Evolutionary conservation across 1,140 invertebrate genomes (phyloP).

Genomic region (Lepidurus couesii): DNA sequence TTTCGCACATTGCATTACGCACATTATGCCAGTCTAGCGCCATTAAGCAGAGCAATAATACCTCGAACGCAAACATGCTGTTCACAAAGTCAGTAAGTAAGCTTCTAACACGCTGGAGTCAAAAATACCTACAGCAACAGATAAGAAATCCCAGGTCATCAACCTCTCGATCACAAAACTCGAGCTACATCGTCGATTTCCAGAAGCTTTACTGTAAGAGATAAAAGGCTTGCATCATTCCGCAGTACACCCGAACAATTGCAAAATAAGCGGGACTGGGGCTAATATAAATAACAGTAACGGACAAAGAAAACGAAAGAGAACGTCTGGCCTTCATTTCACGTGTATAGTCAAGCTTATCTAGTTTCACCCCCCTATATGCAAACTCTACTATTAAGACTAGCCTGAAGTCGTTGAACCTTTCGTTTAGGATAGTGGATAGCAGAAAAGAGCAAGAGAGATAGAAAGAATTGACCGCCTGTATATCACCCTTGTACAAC

Average conservation of each 20-base stretch:
- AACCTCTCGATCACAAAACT: too few relatives aligned
- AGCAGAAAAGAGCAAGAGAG: neutral
- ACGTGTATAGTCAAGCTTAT: neutral
- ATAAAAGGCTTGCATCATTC: too few relatives aligned
- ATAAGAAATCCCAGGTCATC: too few relatives aligned
- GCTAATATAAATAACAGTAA: too few relatives aligned
- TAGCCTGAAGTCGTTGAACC: neutral
- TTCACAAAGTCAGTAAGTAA: neutral
- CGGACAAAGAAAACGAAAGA: neutral
- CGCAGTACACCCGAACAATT: too few relatives aligned
- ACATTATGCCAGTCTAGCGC: neutral
- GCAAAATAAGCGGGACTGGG: too few relatives aligned
- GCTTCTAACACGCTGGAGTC: too few relatives aligned
- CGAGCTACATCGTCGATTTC: too few relatives aligned
- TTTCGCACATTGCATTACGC: neutral
- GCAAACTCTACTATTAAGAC: conserved; percentile 3
- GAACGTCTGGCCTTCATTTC: neutral
- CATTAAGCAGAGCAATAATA: neutral
- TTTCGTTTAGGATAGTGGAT: neutral
- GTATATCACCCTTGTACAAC: neutral
- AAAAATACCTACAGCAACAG: too few relatives aligned
- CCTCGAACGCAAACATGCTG: neutral
- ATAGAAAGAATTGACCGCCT: neutral
- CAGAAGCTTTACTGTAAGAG: too few relatives aligned
- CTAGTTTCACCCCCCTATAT: conserved; percentile 6